Evolutionary conservation across 2,888 invertebrate genomes (phyloP).

Genomic region (Platycnemis pennipes): DNA sequence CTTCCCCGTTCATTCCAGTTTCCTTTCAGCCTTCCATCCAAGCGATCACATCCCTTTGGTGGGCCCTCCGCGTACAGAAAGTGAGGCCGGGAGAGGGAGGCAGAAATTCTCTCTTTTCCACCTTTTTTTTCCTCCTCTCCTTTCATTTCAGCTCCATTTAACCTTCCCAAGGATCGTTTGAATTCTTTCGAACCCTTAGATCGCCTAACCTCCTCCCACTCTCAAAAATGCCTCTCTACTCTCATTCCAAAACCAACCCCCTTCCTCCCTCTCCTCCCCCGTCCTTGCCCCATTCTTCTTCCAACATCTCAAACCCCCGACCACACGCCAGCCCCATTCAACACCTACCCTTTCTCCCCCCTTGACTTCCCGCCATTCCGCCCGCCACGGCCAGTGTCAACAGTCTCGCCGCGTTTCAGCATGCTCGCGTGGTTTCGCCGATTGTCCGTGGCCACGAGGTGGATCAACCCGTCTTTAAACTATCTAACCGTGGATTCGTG

Average conservation of each 20-base stretch:
- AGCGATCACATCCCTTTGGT: conserved; percentile 74
- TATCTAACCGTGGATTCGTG: not conserved
- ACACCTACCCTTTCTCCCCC: conserved; percentile 12
- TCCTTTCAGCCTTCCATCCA: conserved; percentile 44
- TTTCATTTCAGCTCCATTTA: conserved; percentile 63
- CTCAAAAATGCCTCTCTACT: conserved; percentile 71
- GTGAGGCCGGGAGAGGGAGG: not conserved
- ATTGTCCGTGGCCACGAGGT: conserved; percentile 62
- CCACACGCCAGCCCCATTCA: conserved; percentile 67
- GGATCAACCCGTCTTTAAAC: conserved; percentile 37
- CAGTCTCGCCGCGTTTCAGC: conserved; percentile 69
- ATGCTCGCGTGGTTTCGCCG: conserved; percentile 69
- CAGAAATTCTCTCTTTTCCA: not conserved
- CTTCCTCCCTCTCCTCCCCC: conserved; percentile 71
- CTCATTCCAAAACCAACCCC: conserved; percentile 76
- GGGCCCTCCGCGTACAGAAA: conserved; percentile 71
- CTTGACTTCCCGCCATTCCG: conserved; percentile 58
- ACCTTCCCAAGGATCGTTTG: conserved; percentile 57
- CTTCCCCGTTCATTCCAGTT: conserved; percentile 68
- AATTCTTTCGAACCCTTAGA: conserved; percentile 58
- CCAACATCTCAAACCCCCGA: not conserved
- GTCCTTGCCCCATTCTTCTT: conserved; percentile 48
- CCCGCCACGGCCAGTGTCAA: conserved; percentile 55
- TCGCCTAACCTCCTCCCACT: not conserved
- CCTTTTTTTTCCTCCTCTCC: not conserved